These are phyloP conservation scores for Diarsia rubi DNA, from an alignment of 2,888 invertebrate species.

Conservation along the genomic window DNA sequence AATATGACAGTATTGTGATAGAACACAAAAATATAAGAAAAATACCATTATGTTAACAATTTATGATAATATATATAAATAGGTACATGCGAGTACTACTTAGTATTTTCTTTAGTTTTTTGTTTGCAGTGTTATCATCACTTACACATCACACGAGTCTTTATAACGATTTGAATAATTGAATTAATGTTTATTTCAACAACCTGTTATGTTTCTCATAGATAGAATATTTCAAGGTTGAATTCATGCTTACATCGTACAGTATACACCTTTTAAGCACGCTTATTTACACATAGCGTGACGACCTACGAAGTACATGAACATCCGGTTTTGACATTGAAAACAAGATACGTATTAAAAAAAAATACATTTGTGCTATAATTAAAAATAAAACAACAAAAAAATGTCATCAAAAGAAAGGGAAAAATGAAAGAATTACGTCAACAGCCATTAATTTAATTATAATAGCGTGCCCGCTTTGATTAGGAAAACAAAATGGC, in stretches of 20 bases:
- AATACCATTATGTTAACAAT: too few relatives aligned
- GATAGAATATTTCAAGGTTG: background rate
- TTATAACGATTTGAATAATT: too few relatives aligned
- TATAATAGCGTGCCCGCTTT: constrained; percentile 56
- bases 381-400: constrained; percentile 28
- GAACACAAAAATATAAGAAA: too few relatives aligned
- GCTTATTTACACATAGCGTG: constrained; percentile 9
- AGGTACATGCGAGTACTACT: too few relatives aligned
- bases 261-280: background rate
- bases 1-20: too few relatives aligned
- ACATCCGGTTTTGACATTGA: constrained; percentile 12
- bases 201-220: background rate
- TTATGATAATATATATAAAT: too few relatives aligned
- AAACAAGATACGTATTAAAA: background rate
- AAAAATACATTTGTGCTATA: background rate
- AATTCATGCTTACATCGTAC: background rate
- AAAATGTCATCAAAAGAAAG: background rate
- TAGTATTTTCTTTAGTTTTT: too few relatives aligned
- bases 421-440: constrained; percentile 43
- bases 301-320: background rate
- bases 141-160: too few relatives aligned
- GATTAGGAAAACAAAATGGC: constrained; percentile 49
- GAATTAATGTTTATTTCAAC: background rate
- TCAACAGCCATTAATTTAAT: constrained; percentile 56
- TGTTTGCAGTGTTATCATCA: too few relatives aligned